Evolutionary conservation across 2,888 invertebrate species (phyloP).

Genomic region (Xestoiulus laeticollis): DNA sequence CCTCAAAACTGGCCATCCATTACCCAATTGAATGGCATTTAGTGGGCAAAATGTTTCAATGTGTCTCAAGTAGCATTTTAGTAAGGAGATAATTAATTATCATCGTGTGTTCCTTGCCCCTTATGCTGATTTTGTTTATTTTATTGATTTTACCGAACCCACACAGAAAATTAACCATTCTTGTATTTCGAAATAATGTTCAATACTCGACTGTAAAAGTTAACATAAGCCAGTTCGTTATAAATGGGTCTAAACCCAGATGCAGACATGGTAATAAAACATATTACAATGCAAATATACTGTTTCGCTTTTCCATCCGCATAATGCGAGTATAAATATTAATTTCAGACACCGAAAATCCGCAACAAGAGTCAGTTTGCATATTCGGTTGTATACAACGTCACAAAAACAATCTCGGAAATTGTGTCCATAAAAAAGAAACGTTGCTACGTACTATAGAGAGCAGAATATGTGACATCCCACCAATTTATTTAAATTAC

Average conservation of each 20-base stretch:
- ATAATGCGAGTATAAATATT: not conserved
- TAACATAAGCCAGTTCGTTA: not conserved
- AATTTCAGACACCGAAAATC: not conserved
- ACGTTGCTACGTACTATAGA: not conserved
- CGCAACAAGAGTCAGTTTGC: not conserved
- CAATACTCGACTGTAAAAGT: not conserved
- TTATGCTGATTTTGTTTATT: not conserved
- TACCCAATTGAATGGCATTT: not conserved
- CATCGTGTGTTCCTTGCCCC: not conserved
- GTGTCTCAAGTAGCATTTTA: not conserved
- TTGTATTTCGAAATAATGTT: not conserved
- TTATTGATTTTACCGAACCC: too few species aligned
- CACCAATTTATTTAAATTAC: not conserved
- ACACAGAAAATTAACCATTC: not conserved
- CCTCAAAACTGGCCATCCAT: not conserved
- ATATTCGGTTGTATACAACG: not conserved
- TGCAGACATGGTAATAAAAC: not conserved
- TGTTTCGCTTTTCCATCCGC: not conserved
- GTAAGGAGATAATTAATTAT: not conserved
- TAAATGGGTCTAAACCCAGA: not conserved
- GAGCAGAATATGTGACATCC: not conserved
- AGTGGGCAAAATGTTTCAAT: not conserved
- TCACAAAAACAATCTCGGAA: not conserved
- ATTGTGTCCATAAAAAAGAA: not conserved
- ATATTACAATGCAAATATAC: constrained; percentile 32